Base-by-base conservation (phyloP, 2,888 invertebrate species). In the Clistopyga incitator region DNA sequence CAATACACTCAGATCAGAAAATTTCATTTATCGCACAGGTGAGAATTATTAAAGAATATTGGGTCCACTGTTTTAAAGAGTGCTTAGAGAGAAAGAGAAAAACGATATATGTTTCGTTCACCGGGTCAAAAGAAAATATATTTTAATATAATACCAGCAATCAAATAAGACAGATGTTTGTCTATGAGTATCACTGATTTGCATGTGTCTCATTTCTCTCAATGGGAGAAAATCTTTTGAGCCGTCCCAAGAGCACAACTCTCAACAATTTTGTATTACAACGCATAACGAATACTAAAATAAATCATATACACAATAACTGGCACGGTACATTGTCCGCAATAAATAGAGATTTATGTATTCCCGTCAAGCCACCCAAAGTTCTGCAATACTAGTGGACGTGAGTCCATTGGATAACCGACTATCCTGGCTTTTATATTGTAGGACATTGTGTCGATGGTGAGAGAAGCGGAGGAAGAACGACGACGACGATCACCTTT, bases 401-500 rank as follows among this genome's bases (percentile, higher is more conserved):
- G n/a, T 29, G 34, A 38, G 18, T 18, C 38, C 38, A 3, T n/a
- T n/a, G 38, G 18, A 64, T 64, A 64, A 42, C 64, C 38, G 59
- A n/a, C 11, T 10, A 8, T 56, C 25, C 54, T 13, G 50, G 29
- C 15, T 68, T 54, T 81, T 81, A 81, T 76, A 54, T 61, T 47
- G 50, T 75, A 0, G 13, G 59, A 78, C 65, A 56, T 70, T 25
- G 47, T 65, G 34, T 18, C n/a, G 64, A 70, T 42, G 56, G 38
- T 20, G 56, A 67, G 68, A 47, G 38, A 38, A 75, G 61, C 47
- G 52, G n/a, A 70, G 65, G 54, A 29, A 68, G 59, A 56, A 65
- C n/a, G 64, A 64, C 59, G 64, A 61, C 47, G 50, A 72, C 74
- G 67, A 29, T n/a, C n/a, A n/a, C n/a, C n/a, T n/a, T n/a, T n/a